Percentiles rank a stretch among this genome's conserved stretches.
Evolutionary conservation across 2,888 invertebrate species (phyloP).

Genomic region (Zygothrica quintamaculata): DNA sequence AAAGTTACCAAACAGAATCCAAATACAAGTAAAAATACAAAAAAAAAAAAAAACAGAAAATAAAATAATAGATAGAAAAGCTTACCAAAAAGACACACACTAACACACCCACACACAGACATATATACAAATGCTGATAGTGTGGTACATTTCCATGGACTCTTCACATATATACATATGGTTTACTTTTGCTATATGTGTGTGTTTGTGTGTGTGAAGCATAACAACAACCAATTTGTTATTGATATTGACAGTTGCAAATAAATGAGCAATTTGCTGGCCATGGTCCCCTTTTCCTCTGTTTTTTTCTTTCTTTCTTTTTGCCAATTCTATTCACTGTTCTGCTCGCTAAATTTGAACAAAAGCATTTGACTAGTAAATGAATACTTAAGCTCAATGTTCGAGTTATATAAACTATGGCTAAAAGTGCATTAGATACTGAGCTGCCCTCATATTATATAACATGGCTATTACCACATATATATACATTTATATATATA

Average conservation of each 20-base stretch:
- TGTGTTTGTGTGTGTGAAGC: conserved; percentile 54
- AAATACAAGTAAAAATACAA: conserved; percentile 37
- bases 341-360: conserved; percentile 52
- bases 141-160: conserved; percentile 65
- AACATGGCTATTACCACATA: too few species aligned
- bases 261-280: conserved; percentile 78
- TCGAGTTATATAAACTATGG: conserved; percentile 8
- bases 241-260: conserved; percentile 81
- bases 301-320: conserved; percentile 8
- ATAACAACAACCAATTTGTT: conserved; percentile 79
- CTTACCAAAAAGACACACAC: not conserved
- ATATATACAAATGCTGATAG: conserved; percentile 61
- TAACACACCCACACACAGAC: conserved; percentile 1
- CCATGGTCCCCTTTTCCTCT: conserved; percentile 39
- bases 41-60: conserved; percentile 14
- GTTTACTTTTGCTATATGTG: conserved; percentile 19
- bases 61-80: not conserved
- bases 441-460: conserved; percentile 7
- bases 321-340: not conserved
- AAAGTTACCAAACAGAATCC: conserved; percentile 64
- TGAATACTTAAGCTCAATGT: conserved; percentile 17
- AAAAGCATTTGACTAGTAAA: conserved; percentile 30
- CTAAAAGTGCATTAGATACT: conserved; percentile 47
- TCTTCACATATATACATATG: conserved; percentile 18
- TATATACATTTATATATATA: too few species aligned